phyloP scores from a whole-genome alignment of 1,140 invertebrate genomes.

The Metopolophium dirhodum region DNA sequence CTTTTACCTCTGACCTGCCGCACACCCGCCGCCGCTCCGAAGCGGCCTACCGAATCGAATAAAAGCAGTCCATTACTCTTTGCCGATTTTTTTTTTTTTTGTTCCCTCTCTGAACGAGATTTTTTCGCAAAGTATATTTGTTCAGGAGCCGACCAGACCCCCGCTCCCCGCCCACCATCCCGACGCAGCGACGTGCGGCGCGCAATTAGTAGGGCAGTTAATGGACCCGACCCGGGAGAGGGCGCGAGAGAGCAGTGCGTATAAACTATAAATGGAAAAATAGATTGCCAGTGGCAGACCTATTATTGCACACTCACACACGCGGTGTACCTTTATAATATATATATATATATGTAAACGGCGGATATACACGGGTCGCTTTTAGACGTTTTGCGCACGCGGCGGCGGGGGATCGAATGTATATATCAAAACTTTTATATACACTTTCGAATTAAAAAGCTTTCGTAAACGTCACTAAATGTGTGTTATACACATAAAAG shows the following conservation, averaged over 20 bases:
- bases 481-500: background rate
- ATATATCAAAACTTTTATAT: constrained; percentile 27
- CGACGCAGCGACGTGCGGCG: background rate
- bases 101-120: background rate
- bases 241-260: background rate
- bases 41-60: constrained; percentile 21
- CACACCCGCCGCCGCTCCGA: background rate
- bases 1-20: constrained; percentile 49
- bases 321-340: background rate
- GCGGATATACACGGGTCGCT: background rate
- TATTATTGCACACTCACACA: constrained; percentile 20
- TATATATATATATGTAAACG: background rate
- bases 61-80: constrained; percentile 52
- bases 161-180: background rate
- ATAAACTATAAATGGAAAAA: constrained; percentile 51
- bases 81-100: constrained; percentile 28
- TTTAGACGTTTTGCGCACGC: background rate
- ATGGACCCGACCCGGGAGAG: constrained; percentile 8
- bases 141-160: background rate
- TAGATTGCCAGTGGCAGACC: constrained; percentile 40
- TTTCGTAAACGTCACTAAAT: background rate
- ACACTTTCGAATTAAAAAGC: constrained; percentile 6
- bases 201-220: constrained; percentile 52
- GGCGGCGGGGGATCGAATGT: background rate
- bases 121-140: constrained; percentile 38